These are phyloP conservation scores for Peromyscus attwateri DNA, from an alignment of 2,797 vertebrate species.

Conservation along the genomic window DNA sequence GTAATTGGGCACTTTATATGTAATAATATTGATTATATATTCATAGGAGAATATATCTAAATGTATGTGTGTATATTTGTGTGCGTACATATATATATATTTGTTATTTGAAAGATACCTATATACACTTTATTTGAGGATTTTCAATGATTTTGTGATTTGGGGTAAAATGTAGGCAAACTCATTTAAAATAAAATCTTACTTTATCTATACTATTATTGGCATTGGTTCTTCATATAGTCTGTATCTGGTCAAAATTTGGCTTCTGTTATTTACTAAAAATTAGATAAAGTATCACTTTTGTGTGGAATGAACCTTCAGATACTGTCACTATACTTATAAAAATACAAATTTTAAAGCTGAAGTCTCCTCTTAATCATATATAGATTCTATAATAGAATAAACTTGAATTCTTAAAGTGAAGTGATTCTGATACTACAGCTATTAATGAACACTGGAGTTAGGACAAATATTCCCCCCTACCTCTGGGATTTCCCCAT, in stretches of 20 bases:
- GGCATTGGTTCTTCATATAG: neutral
- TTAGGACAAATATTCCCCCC: neutral
- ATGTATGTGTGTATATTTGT: neutral
- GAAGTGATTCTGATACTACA: neutral
- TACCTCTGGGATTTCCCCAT: neutral
- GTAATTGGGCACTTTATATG: neutral
- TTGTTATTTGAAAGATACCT: neutral
- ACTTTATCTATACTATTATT: neutral
- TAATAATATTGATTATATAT: neutral
- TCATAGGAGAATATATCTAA: neutral
- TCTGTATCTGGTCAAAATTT: neutral
- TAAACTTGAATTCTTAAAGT: too few species aligned
- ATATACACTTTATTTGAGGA: neutral
- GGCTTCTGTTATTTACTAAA: neutral
- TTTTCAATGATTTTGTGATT: neutral
- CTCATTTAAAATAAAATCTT: neutral
- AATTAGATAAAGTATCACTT: neutral
- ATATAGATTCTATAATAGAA: neutral
- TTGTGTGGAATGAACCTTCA: neutral
- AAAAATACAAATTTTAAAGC: neutral
- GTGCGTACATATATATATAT: neutral
- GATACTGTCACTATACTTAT: neutral
- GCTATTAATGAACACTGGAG: neutral
- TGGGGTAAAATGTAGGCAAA: neutral
- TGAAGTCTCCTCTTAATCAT: neutral